A percentile compares a stretch with the other conserved stretches of the same genome.
phyloP scores from a whole-genome alignment of 2,797 vertebrate genomes.

The Falco novaeseelandiae region DNA sequence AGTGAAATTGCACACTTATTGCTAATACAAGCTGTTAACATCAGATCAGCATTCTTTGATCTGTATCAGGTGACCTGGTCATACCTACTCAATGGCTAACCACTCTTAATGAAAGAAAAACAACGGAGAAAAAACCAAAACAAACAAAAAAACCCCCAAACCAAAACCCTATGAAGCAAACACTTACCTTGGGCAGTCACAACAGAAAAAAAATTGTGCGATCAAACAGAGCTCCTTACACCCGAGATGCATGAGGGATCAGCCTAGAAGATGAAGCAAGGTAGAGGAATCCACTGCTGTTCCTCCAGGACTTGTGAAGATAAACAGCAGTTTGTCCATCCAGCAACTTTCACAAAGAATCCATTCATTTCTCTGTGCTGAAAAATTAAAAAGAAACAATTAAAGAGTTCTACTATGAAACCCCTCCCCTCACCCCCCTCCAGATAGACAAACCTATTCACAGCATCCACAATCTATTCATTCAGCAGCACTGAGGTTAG shows the following conservation, averaged over 20 bases:
- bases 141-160: no score
- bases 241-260: rapidly evolving
- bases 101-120: neutral
- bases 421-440: neutral
- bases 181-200: neutral
- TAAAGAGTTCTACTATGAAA: neutral
- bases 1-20: neutral
- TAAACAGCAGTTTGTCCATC: neutral
- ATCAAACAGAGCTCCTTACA: neutral
- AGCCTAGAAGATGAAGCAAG: neutral
- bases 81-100: neutral
- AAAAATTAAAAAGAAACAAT: neutral
- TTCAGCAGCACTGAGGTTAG: neutral
- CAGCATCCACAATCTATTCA: neutral
- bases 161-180: neutral
- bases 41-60: neutral
- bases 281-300: neutral
- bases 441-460: neutral
- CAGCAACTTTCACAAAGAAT: neutral
- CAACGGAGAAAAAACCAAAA: rapidly evolving
- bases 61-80: neutral
- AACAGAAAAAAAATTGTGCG: neutral
- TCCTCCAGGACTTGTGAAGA: neutral
- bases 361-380: neutral
- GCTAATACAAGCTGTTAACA: neutral